Conservation (phyloP, 2,797 vertebrate species). For the Odontamblyopus lacepedii region DNA sequence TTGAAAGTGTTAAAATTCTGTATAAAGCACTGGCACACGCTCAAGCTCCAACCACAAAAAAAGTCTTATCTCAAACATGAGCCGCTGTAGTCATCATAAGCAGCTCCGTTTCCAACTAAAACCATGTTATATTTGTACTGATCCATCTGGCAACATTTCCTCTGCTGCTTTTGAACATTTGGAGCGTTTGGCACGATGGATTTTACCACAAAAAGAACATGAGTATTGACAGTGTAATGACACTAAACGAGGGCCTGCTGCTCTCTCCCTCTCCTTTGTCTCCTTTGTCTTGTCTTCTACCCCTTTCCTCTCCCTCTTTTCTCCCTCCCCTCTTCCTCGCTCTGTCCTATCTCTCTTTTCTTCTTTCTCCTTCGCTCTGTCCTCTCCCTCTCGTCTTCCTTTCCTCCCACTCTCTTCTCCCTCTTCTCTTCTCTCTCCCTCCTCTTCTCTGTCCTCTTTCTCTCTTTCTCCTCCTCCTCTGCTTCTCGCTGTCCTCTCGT, state of each 20-base stretch:
- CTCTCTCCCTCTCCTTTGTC: conserved; percentile 32
- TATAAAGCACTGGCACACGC: neutral
- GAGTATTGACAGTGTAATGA: conserved; percentile 24
- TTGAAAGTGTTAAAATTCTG: neutral
- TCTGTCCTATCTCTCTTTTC: no score
- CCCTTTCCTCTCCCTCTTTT: no score
- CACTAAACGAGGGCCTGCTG: neutral
- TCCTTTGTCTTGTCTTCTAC: no score
- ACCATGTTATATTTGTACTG: neutral
- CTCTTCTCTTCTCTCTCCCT: no score
- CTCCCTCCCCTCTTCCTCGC: no score
- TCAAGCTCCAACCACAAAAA: neutral
- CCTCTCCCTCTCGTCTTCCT: no score
- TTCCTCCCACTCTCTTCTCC: no score
- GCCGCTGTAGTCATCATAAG: neutral
- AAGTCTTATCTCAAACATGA: neutral
- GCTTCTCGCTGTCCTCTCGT: no score
- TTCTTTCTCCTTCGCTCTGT: no score
- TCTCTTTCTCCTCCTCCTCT: no score
- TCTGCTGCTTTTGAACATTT: neutral
- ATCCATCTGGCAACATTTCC: neutral
- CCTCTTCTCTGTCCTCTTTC: no score
- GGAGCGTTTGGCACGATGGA: neutral
- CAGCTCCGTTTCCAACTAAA: neutral
- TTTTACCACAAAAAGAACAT: conserved; percentile 6